Conservation (phyloP, 2,888 invertebrate genomes). For the Drosophila falleni region DNA sequence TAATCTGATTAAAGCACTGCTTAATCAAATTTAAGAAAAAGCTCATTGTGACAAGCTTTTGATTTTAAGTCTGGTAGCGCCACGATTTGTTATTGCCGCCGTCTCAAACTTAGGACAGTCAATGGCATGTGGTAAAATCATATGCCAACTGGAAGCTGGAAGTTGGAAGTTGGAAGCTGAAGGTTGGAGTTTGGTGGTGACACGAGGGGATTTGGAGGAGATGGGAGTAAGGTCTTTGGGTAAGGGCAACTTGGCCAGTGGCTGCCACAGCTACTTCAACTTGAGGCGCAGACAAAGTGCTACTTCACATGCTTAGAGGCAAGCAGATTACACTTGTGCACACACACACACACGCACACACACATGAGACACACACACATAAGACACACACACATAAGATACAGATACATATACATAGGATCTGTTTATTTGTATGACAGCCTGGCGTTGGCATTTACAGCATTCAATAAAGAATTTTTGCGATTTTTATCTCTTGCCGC, state of each 20-base stretch:
- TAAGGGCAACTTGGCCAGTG: constrained; percentile 26
- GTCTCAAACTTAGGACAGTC: constrained; percentile 5
- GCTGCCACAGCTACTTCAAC: constrained; percentile 60
- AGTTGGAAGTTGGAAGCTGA: constrained; percentile 19
- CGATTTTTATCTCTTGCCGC: constrained; percentile 76
- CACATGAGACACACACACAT: constrained; percentile 33
- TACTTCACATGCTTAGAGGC: constrained; percentile 71
- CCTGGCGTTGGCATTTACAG: constrained; percentile 72
- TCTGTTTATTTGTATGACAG: constrained; percentile 5
- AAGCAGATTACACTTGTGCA: constrained; percentile 67
- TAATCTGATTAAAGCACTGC: too few species aligned
- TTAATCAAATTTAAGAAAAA: background rate
- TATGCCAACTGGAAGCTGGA: constrained; percentile 28
- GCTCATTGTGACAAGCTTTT: background rate
- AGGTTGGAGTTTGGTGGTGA: constrained; percentile 1
- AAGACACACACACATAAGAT: constrained; percentile 38
- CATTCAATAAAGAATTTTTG: constrained; percentile 81
- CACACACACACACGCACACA: constrained; percentile 46
- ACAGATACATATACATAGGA: constrained; percentile 29
- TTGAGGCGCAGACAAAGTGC: constrained; percentile 75
- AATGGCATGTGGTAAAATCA: constrained; percentile 34
- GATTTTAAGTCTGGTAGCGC: constrained; percentile 20
- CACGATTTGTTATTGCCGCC: constrained; percentile 13
- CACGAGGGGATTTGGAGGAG: constrained; percentile 5
- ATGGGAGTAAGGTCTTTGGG: constrained; percentile 7